Percentiles rank a stretch among this genome's conserved stretches.
Conservation (phyloP, 1,140 invertebrate genomes). For the Drosophila azteca region DNA sequence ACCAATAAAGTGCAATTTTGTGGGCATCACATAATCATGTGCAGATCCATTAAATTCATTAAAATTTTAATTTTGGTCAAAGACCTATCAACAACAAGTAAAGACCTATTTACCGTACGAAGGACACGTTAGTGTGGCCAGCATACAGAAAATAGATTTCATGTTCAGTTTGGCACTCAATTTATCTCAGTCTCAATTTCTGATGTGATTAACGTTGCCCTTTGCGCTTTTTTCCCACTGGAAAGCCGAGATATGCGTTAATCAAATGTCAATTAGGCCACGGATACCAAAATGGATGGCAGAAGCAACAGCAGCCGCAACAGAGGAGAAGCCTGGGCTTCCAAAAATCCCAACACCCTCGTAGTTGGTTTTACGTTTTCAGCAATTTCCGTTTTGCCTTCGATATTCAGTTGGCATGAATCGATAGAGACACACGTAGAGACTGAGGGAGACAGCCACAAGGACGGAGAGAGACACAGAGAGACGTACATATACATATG, state of each 20-base stretch:
- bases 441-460: too few relatives aligned
- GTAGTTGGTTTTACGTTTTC: slow-evolving; percentile 19
- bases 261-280: background rate
- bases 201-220: slow-evolving; percentile 58
- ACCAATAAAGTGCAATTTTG: slow-evolving; percentile 73
- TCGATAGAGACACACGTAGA: too few relatives aligned
- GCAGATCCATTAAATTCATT: slow-evolving; percentile 62
- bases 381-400: too few relatives aligned
- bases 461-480: too few relatives aligned
- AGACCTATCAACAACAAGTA: background rate
- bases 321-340: slow-evolving; percentile 15
- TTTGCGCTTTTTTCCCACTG: slow-evolving; percentile 39
- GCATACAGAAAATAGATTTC: slow-evolving; percentile 11
- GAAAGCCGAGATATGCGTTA: slow-evolving; percentile 57
- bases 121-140: background rate
- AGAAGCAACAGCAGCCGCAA: background rate
- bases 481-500: too few relatives aligned
- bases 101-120: too few relatives aligned
- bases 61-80: slow-evolving; percentile 57
- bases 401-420: too few relatives aligned
- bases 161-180: slow-evolving; percentile 46
- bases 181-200: slow-evolving; percentile 55
- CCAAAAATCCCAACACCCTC: background rate
- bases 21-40: slow-evolving; percentile 60
- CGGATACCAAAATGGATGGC: background rate